These are phyloP conservation scores for Cyclopterus lumpus DNA, from an alignment of 2,797 vertebrate species.

Conservation along the genomic window DNA sequence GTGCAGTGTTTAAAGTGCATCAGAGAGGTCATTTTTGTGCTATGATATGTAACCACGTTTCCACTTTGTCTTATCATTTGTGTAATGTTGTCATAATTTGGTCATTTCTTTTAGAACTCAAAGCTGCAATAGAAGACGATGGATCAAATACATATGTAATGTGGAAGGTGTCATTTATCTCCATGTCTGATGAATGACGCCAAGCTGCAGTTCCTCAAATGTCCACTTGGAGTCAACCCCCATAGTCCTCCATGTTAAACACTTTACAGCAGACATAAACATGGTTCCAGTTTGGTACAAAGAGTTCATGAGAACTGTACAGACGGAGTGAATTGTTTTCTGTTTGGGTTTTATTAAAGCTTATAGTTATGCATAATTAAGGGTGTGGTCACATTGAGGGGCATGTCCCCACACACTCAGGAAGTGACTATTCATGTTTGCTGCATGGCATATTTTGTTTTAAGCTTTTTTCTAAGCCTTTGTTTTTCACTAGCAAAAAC, in stretches of 20 bases:
- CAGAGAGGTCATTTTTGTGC: background rate
- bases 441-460: too few species aligned
- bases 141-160: background rate
- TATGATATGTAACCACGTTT: background rate
- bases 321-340: too few species aligned
- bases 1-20: constrained; percentile 5
- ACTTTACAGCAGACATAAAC: too few species aligned
- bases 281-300: too few species aligned
- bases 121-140: background rate
- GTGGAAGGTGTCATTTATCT: background rate
- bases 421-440: too few species aligned
- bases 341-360: background rate
- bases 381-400: background rate
- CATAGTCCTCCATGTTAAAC: too few species aligned
- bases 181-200: background rate
- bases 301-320: too few species aligned
- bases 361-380: background rate
- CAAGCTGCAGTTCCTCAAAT: background rate
- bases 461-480: too few species aligned
- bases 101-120: background rate
- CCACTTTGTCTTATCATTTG: background rate
- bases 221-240: too few species aligned
- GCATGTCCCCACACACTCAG: too few species aligned
- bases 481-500: too few species aligned
- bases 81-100: background rate